Conservation (phyloP, 2,888 invertebrate genomes). For the Drosophila macrospina region DNA sequence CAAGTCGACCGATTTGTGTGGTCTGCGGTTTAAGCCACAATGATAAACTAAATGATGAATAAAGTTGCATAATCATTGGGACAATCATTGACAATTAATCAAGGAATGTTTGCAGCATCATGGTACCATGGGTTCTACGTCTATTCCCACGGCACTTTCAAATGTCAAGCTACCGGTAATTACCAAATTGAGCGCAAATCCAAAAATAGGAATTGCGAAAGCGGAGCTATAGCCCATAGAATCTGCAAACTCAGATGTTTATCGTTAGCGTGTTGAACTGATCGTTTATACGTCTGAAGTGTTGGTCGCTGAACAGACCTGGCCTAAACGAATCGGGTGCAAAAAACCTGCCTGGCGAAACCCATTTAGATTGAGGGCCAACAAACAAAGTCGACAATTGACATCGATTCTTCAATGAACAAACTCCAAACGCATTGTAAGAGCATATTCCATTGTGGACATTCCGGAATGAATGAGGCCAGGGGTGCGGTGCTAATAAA, state of each 20-base stretch:
- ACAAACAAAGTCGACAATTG: constrained; percentile 53
- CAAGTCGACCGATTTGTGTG: constrained; percentile 56
- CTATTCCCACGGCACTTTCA: constrained; percentile 67
- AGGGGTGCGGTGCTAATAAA: constrained; percentile 81
- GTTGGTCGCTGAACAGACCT: constrained; percentile 14
- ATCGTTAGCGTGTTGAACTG: constrained; percentile 38
- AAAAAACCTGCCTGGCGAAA: constrained; percentile 46
- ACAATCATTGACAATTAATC: constrained; percentile 75
- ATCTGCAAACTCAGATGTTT: constrained; percentile 44
- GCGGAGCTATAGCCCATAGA: constrained; percentile 19
- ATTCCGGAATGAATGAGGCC: constrained; percentile 60
- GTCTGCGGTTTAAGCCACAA: constrained; percentile 65
- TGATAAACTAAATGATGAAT: constrained; percentile 1
- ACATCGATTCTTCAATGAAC: constrained; percentile 68
- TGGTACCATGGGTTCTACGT: constrained; percentile 22
- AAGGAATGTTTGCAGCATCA: constrained; percentile 38
- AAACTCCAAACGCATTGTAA: constrained; percentile 12
- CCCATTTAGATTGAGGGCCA: constrained; percentile 45
- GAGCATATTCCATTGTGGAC: constrained; percentile 34
- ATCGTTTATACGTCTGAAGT: not conserved
- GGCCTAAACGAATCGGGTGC: constrained; percentile 64
- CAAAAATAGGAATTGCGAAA: constrained; percentile 32
- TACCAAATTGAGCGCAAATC: constrained; percentile 54
- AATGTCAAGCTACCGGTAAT: constrained; percentile 40
- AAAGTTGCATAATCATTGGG: constrained; percentile 61